Base-by-base conservation (phyloP, 2,797 vertebrate species). In the Neosilurus hyrtlii region DNA sequence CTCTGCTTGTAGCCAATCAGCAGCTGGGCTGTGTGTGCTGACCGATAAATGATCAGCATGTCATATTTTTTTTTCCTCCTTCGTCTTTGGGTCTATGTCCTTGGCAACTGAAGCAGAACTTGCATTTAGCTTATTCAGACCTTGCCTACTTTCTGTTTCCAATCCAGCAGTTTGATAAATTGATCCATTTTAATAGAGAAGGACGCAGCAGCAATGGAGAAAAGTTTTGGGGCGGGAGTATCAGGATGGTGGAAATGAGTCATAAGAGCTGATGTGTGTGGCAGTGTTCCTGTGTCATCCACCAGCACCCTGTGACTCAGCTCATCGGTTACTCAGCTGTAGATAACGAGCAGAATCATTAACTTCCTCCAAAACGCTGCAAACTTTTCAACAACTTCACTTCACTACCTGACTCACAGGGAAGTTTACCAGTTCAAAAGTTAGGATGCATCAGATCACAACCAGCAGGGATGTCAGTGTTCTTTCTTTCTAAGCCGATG, bases 1-100 rank as follows among this genome's bases (percentile, higher is more conserved):
- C 86, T 89, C 86, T 84, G 83, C 86, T 80, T 84, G 86, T 89
- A 92, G 86, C 84, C 85, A 86, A 90, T 92, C 90, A 89, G 87
- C 88, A 89, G 88, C 88, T 82, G 84, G 18, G 84, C 86, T 82
- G 85, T 88, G 86, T 86, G 86, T 24, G 79, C 77, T 84, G 88
- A 90, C 87, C 85, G 86, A 89, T 85, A 82, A 89, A 84, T 89
- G 90, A 87, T 80, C 68, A 86, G 82, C 85, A 67, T 79, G 88
- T 79, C 52, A 0, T 0, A 49, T 11, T 24, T 56, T 54, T 37
- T 26, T 12, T 9, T 9, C 9, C n/a, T 56, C 66, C 67, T 52
- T 15, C 68, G 16, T 68, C 74, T 59, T 68, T 80, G 67, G 67
- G 79, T 90, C 57, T 88, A 67, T 72, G 26, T 71, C 83, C 84